These are phyloP conservation scores for Aulostomus chinensis DNA, from an alignment of 2,797 vertebrate genomes.

Conservation along the genomic window DNA sequence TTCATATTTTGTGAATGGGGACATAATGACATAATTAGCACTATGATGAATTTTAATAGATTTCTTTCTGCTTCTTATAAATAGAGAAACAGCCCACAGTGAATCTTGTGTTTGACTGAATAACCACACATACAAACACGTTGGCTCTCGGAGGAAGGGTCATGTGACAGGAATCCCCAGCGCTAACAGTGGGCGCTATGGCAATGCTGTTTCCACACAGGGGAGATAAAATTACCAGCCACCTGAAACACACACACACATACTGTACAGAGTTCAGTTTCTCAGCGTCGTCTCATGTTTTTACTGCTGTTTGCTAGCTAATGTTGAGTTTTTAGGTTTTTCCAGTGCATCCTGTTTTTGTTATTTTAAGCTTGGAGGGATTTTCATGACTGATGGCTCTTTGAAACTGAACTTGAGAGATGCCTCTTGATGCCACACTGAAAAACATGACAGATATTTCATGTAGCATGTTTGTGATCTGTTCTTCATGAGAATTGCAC, in stretches of 20 bases:
- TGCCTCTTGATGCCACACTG: too few relatives aligned
- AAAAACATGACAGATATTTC: too few relatives aligned
- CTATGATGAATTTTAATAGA: too few relatives aligned
- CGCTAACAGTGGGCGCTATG: slow-evolving; percentile 31
- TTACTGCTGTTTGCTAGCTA: background rate
- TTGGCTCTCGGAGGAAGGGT: slow-evolving; percentile 31
- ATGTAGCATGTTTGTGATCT: too few relatives aligned
- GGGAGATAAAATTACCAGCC: slow-evolving; percentile 48
- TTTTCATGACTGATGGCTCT: too few relatives aligned
- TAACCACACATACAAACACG: slow-evolving; percentile 10
- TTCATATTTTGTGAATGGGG: too few relatives aligned
- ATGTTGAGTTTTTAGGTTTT: background rate
- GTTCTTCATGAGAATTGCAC: too few relatives aligned
- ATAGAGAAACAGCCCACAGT: background rate
- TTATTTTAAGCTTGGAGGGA: too few relatives aligned
- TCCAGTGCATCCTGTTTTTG: too few relatives aligned
- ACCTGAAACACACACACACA: slow-evolving; percentile 25
- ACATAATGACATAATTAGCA: too few relatives aligned
- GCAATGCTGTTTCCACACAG: slow-evolving; percentile 51
- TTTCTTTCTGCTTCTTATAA: too few relatives aligned
- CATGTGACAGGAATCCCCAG: slow-evolving; percentile 54
- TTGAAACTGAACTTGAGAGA: too few relatives aligned
- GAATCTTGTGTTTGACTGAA: background rate
- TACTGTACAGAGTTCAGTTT: background rate
- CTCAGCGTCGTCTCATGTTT: background rate